These are phyloP conservation scores for Yoshiicerus persimilis DNA, from an alignment of 1,140 invertebrate genomes.

Conservation along the genomic window DNA sequence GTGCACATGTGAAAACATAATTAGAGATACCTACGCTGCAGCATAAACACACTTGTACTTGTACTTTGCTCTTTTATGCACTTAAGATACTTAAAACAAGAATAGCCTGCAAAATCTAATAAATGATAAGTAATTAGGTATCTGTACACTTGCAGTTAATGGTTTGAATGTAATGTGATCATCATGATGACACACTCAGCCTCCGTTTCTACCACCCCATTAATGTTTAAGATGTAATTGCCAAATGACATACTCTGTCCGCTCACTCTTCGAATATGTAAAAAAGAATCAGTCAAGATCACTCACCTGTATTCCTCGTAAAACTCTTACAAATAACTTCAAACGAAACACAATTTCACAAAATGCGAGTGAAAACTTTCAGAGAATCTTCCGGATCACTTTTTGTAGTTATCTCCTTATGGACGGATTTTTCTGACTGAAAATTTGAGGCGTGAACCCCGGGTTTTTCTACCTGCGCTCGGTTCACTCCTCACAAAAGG, in stretches of 20 bases:
- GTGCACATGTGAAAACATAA: no score
- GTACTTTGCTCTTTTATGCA: neutral
- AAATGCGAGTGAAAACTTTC: neutral
- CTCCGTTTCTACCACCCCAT: neutral
- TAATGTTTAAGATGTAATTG: neutral
- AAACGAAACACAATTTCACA: neutral
- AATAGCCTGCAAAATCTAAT: neutral
- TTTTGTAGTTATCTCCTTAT: neutral
- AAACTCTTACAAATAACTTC: neutral
- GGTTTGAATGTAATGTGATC: neutral
- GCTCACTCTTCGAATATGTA: neutral
- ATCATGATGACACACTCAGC: neutral
- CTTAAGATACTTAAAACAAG: neutral
- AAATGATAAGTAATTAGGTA: neutral
- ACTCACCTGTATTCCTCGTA: neutral
- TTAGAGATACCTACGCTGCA: no score
- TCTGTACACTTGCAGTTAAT: neutral
- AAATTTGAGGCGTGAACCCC: conserved; percentile 25
- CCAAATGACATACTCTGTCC: neutral
- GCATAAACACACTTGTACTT: neutral
- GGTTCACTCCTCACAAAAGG: neutral
- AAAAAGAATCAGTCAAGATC: neutral
- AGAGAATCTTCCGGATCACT: neutral
- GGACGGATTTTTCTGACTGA: neutral
- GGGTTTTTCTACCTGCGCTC: conserved; percentile 34